Base-by-base conservation (phyloP, 2,888 invertebrate species). In the Bugulina stolonifera region DNA sequence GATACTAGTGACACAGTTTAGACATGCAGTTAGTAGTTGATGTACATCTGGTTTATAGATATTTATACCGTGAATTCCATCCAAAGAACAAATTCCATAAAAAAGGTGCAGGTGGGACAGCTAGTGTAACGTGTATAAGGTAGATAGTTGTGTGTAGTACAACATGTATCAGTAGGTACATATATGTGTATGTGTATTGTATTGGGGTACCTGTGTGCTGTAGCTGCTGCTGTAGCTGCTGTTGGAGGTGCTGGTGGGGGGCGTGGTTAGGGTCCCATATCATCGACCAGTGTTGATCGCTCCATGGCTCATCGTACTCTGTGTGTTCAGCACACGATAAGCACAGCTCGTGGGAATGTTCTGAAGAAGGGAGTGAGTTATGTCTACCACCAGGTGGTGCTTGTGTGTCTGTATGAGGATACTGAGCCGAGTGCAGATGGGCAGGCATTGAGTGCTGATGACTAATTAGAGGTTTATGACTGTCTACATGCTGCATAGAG, bases 221-320 rank as follows among this genome's bases (percentile, higher is more conserved):
- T 3, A 25, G 64, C 10, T 32, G 18, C 10, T 34, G 34, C 27
- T 64, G 64, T 2, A 32, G 22, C 5, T 64, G 27, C 32, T 64
- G 64, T n/a, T n/a, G n/a, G n/a, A n/a, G n/a, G n/a, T n/a, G n/a
- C n/a, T n/a, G n/a, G n/a, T n/a, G n/a, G n/a, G n/a, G n/a, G 18
- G 64, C 29, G 29, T 64, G 64, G 34, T 34, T 64, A 27, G 64
- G 32, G 27, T 34, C 32, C 14, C 22, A 64, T 27, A 64, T 18
- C 29, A 32, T 27, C 10, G 70, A 23, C 70, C 70, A 70, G 52
- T 70, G 70, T 18, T 70, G 70, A 25, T 70, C 70, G 5, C 29
- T 10, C 70, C 70, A 70, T 2, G 70, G 70, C 52, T 70, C 70
- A 2, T 70, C 70, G 29, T 70, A 70, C 70, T 70, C 70, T 35